Evolutionary conservation across 2,888 invertebrate genomes (phyloP).

Genomic region (Agapostemon virescens): DNA sequence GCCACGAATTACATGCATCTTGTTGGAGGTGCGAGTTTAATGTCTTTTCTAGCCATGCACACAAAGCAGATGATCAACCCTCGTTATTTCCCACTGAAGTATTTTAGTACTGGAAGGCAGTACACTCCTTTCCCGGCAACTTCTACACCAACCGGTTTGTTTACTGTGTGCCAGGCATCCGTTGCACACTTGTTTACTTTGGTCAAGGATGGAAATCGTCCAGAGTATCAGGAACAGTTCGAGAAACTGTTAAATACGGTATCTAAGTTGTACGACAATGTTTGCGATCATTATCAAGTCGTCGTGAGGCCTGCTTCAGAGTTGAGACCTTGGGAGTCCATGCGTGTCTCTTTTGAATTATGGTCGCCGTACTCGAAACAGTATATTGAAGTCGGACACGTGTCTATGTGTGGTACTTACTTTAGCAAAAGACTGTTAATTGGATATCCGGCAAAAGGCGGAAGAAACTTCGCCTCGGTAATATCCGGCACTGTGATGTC

Average conservation of each 20-base stretch:
- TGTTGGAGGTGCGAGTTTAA: constrained; percentile 88
- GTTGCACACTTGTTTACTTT: constrained; percentile 85
- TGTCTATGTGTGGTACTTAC: constrained; percentile 87
- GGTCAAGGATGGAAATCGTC: constrained; percentile 79
- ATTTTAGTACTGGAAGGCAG: constrained; percentile 87
- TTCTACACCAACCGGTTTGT: constrained; percentile 82
- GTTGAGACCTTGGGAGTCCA: constrained; percentile 85
- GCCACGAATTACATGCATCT: constrained; percentile 86
- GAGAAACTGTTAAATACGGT: constrained; percentile 82
- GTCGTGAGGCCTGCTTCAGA: constrained; percentile 84
- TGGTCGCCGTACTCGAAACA: constrained; percentile 85
- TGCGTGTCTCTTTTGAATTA: constrained; percentile 87
- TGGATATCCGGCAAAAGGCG: constrained; percentile 84
- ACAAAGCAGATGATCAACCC: constrained; percentile 85
- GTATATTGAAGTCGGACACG: constrained; percentile 88
- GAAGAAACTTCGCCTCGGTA: constrained; percentile 84
- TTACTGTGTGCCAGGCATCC: constrained; percentile 86
- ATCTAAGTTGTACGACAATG: constrained; percentile 84
- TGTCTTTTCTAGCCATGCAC: constrained; percentile 88
- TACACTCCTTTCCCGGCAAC: constrained; percentile 82
- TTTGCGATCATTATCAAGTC: constrained; percentile 86
- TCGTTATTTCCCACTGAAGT: constrained; percentile 85
- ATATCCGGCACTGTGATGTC: constrained; percentile 88
- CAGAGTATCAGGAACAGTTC: constrained; percentile 82
- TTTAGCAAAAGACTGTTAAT: constrained; percentile 90